Evolutionary conservation across 2,888 invertebrate species (phyloP).

Genomic region (Clunio marinus): DNA sequence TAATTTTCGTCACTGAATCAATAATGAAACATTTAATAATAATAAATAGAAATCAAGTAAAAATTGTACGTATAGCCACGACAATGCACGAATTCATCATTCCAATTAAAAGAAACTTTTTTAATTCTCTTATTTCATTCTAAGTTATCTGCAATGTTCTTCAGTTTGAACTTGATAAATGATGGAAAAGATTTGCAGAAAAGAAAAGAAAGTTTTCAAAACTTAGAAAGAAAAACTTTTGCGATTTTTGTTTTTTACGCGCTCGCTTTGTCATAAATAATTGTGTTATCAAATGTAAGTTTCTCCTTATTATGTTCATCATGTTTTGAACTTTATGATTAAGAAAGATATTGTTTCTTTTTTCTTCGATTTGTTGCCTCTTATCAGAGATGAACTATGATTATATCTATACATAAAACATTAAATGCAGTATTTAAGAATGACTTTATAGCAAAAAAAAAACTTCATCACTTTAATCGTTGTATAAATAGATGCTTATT

Average conservation of each 20-base stretch:
- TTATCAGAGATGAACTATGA: slow-evolving; percentile 5
- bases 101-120: slow-evolving; percentile 7
- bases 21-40: too few relatives aligned
- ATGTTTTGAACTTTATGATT: slow-evolving; percentile 3
- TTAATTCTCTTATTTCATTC: neutral
- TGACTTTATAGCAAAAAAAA: slow-evolving; percentile 17
- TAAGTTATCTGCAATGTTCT: too few relatives aligned
- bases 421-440: slow-evolving; percentile 20
- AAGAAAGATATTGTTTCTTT: neutral
- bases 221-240: neutral
- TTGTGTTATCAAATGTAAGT: slow-evolving; percentile 7
- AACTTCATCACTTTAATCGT: slow-evolving; percentile 22
- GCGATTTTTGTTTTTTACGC: neutral
- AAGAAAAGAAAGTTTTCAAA: neutral
- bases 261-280: too few relatives aligned
- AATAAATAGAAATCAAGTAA: too few relatives aligned
- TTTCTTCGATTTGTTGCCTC: slow-evolving; percentile 15
- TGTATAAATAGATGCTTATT: slow-evolving; percentile 24
- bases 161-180: too few relatives aligned
- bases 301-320: neutral
- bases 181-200: too few relatives aligned
- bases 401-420: neutral
- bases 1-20: too few relatives aligned
- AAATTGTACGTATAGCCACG: too few relatives aligned
- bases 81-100: slow-evolving; percentile 14